Evolutionary conservation across 2,888 invertebrate genomes (phyloP).

Genomic region (Drosophila trichaetosa): DNA sequence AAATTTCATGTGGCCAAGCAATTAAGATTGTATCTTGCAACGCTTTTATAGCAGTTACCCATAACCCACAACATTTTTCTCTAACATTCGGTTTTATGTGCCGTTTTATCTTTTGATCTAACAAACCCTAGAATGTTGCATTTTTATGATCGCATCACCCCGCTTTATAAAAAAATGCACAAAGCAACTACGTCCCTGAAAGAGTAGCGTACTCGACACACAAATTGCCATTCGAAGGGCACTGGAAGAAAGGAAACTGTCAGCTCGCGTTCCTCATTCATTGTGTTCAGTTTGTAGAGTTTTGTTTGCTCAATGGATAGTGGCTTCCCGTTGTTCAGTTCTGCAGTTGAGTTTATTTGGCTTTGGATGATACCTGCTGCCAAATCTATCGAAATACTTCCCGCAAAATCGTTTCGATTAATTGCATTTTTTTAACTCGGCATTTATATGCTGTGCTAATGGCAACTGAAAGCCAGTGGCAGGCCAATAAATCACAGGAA

Average conservation of each 20-base stretch:
- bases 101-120: slow-evolving; percentile 8
- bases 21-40: slow-evolving; percentile 29
- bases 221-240: slow-evolving; percentile 36
- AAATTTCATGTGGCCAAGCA: neutral
- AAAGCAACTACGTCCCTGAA: slow-evolving; percentile 18
- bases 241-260: slow-evolving; percentile 44
- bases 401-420: neutral
- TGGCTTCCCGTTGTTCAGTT: slow-evolving; percentile 12
- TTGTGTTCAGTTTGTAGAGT: slow-evolving; percentile 43
- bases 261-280: slow-evolving; percentile 30
- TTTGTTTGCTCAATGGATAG: slow-evolving; percentile 30
- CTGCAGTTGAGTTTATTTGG: slow-evolving; percentile 13
- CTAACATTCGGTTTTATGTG: slow-evolving; percentile 7
- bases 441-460: slow-evolving; percentile 36
- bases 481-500: slow-evolving; percentile 49
- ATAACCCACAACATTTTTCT: neutral
- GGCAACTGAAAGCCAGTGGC: slow-evolving; percentile 34
- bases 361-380: slow-evolving; percentile 32
- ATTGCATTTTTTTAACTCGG: slow-evolving; percentile 12
- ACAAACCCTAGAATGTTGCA: slow-evolving; percentile 6
- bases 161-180: slow-evolving; percentile 16
- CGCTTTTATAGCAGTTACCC: neutral
- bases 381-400: neutral
- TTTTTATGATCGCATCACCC: slow-evolving; percentile 27
- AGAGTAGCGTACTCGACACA: slow-evolving; percentile 43